These are phyloP conservation scores for Trichomalopsis sarcophagae DNA, from an alignment of 1,140 invertebrate genomes.

Conservation along the genomic window DNA sequence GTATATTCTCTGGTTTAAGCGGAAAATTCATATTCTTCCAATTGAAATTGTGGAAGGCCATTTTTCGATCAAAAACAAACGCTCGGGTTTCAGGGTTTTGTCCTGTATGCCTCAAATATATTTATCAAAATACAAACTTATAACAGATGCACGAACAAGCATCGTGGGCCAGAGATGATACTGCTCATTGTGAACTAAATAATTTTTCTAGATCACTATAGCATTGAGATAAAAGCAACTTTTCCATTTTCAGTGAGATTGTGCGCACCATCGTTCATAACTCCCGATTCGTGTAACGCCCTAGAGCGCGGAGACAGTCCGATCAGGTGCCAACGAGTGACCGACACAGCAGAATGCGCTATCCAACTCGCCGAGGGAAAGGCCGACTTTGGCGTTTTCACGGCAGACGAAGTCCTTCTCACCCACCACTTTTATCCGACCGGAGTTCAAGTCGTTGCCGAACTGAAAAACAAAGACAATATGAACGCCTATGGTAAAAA, in stretches of 20 bases:
- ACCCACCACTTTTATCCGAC: constrained; percentile 72
- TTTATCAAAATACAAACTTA: too few relatives aligned
- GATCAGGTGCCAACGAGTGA: constrained; percentile 61
- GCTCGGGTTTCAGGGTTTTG: too few relatives aligned
- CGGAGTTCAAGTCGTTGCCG: constrained; percentile 70
- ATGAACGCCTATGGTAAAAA: constrained; percentile 55
- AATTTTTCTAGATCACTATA: too few relatives aligned
- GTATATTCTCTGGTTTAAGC: too few relatives aligned
- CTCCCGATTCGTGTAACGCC: constrained; percentile 39
- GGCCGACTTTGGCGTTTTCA: constrained; percentile 77
- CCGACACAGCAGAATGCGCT: constrained; percentile 76
- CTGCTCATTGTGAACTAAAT: too few relatives aligned
- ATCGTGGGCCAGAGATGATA: too few relatives aligned
- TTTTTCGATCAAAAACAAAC: too few relatives aligned
- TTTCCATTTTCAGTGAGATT: constrained; percentile 59
- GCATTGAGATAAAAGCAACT: background rate
- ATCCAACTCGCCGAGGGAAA: constrained; percentile 69
- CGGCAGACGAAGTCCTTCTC: constrained; percentile 76
- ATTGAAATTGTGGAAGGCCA: too few relatives aligned
- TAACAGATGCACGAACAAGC: too few relatives aligned
- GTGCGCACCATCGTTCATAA: constrained; percentile 55
- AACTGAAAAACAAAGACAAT: constrained; percentile 71
- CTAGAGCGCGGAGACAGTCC: constrained; percentile 56
- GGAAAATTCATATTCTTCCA: too few relatives aligned
- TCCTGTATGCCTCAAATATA: too few relatives aligned